A percentile compares a stretch with the other conserved stretches of the same genome.
Conservation (phyloP, 2,888 invertebrate species). For the Geophilus truncorum region DNA sequence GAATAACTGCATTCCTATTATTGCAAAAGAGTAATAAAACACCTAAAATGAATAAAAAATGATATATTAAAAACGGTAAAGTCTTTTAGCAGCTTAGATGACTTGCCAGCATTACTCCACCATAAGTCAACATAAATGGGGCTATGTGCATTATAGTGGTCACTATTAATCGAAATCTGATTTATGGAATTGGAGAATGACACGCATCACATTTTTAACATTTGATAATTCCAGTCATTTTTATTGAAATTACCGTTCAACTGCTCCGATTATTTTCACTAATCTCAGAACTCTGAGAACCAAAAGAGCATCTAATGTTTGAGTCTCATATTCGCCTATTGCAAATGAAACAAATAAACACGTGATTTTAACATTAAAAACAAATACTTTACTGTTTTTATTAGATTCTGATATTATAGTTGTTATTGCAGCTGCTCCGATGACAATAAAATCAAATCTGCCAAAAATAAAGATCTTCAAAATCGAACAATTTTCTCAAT, state of each 20-base stretch:
- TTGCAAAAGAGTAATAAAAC: conserved; percentile 51
- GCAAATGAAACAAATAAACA: too few species aligned
- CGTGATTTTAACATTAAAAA: too few species aligned
- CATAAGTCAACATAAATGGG: conserved; percentile 51
- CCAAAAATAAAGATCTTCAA: conserved; percentile 38
- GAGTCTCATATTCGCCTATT: conserved; percentile 15
- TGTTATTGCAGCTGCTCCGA: conserved; percentile 46
- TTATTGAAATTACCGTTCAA: too few species aligned
- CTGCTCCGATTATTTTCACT: conserved; percentile 50
- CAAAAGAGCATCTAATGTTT: conserved; percentile 49
- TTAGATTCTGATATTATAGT: conserved; percentile 41
- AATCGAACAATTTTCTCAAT: too few species aligned
- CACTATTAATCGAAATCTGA: conserved; percentile 49
- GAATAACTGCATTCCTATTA: conserved; percentile 53
- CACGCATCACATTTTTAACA: background rate
- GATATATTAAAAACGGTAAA: too few species aligned
- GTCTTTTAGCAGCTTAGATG: background rate
- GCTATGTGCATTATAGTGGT: conserved; percentile 50
- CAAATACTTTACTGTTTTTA: background rate
- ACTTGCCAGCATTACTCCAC: conserved; percentile 51
- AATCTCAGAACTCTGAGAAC: conserved; percentile 51
- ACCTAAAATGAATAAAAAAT: conserved; percentile 43
- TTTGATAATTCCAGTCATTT: background rate
- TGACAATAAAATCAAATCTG: conserved; percentile 52
- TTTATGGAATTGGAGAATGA: conserved; percentile 39